A percentile compares a stretch with the other conserved stretches of the same genome.
Conservation (phyloP, 1,140 invertebrate species). For the Drosophila watanabei region DNA sequence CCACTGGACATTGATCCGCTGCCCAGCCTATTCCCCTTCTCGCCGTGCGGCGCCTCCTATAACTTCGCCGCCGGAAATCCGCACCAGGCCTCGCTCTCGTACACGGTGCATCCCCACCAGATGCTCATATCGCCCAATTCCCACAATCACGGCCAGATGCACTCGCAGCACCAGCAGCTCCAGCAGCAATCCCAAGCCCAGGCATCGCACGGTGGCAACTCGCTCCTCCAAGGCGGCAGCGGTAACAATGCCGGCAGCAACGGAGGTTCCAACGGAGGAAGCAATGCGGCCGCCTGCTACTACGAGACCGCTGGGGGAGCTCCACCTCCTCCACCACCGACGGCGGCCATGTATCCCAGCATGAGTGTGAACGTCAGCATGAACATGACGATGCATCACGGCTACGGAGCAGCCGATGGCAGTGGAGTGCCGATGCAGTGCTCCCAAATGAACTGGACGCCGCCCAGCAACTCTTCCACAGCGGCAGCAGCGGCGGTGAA, state of each 20-base stretch:
- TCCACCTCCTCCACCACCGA: constrained; percentile 25
- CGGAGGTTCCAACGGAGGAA: constrained; percentile 19
- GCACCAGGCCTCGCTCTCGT: constrained; percentile 86
- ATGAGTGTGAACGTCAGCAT: constrained; percentile 99
- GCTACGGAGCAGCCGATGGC: constrained; percentile 88
- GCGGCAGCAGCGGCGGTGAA: constrained; percentile 86
- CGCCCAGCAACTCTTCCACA: constrained; percentile 87
- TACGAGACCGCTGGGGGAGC: constrained; percentile 54
- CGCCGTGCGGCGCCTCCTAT: constrained; percentile 89
- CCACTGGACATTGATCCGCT: constrained; percentile 92
- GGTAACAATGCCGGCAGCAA: constrained; percentile 32
- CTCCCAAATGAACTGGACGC: constrained; percentile 90
- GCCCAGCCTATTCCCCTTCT: constrained; percentile 91
- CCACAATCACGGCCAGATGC: constrained; percentile 54
- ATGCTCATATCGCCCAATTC: constrained; percentile 84
- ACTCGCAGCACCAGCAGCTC: constrained; percentile 55
- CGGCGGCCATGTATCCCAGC: constrained; percentile 90
- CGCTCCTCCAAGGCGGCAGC: constrained; percentile 63
- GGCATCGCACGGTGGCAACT: constrained; percentile 69
- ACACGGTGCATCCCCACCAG: constrained; percentile 86
- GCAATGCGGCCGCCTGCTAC: constrained; percentile 57
- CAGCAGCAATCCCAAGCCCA: constrained; percentile 69
- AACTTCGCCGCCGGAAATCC: constrained; percentile 86
- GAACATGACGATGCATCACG: constrained; percentile 98
- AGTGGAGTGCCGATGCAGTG: constrained; percentile 87